phyloP scores from a whole-genome alignment of 2,888 invertebrate genomes.

The Onchidella celtica region DNA sequence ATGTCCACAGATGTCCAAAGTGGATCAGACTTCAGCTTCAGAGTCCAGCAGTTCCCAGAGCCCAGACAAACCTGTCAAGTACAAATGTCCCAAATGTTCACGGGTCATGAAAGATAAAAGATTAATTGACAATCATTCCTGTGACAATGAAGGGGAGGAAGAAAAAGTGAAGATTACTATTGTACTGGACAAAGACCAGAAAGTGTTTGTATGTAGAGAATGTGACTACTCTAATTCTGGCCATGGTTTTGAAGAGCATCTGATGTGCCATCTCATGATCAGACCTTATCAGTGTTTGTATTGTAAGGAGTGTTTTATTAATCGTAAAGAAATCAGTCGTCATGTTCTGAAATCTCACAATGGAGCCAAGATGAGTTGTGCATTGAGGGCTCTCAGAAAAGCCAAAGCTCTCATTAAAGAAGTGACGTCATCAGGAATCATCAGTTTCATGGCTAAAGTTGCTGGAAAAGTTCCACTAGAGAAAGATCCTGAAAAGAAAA shows the following conservation, averaged over 20 bases:
- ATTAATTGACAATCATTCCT: conserved; percentile 49
- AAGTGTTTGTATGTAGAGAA: conserved; percentile 51
- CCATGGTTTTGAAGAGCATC: conserved; percentile 58
- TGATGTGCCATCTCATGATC: conserved; percentile 58
- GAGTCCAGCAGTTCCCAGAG: too few species aligned
- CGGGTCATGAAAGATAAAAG: conserved; percentile 44
- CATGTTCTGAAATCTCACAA: conserved; percentile 53
- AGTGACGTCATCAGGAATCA: conserved; percentile 44
- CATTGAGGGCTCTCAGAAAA: conserved; percentile 53
- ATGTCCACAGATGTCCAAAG: neutral
- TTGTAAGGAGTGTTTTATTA: conserved; percentile 57
- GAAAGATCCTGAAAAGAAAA: conserved; percentile 43
- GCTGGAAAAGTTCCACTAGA: conserved; percentile 54
- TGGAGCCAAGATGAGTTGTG: conserved; percentile 59
- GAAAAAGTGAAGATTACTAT: conserved; percentile 45
- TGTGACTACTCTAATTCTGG: conserved; percentile 54
- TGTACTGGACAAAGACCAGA: conserved; percentile 24
- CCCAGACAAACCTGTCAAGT: conserved; percentile 18
- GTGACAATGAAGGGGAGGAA: conserved; percentile 44
- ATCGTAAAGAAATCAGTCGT: conserved; percentile 54
- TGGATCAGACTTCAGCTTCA: neutral
- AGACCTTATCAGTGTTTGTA: conserved; percentile 58
- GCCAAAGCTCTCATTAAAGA: conserved; percentile 56
- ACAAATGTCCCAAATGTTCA: conserved; percentile 45
- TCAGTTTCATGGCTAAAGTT: conserved; percentile 53